phyloP scores from a whole-genome alignment of 2,797 vertebrate species.

The Scyliorhinus canicula region DNA sequence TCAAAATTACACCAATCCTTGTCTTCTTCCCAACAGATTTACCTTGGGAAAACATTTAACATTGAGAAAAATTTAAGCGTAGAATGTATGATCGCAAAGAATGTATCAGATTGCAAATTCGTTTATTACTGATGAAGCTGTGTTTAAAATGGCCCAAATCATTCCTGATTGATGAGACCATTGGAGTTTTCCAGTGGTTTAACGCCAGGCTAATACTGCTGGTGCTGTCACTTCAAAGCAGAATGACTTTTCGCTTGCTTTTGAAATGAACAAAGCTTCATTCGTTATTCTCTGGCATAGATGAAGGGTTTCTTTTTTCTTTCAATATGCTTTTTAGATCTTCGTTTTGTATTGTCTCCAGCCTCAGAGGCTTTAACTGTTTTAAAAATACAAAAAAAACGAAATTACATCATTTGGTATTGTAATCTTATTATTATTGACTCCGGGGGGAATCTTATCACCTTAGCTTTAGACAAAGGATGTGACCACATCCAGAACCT shows the following conservation, averaged over 20 bases:
- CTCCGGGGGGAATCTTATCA: not conserved
- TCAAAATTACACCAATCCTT: not conserved
- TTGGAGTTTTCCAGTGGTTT: not conserved
- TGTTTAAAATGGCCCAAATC: not conserved
- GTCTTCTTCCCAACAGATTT: not conserved
- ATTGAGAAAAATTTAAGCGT: not conserved
- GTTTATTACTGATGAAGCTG: not conserved
- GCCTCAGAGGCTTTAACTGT: not conserved
- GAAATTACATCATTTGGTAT: not conserved
- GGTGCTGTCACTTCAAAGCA: not conserved
- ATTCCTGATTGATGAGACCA: constrained; percentile 2
- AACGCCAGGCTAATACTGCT: not conserved
- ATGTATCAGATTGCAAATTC: not conserved
- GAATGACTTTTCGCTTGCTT: not conserved
- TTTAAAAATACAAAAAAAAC: not conserved
- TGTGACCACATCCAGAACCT: too few relatives aligned
- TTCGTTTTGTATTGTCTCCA: not conserved
- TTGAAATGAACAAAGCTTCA: not conserved
- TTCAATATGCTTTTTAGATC: not conserved
- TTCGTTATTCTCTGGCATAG: not conserved
- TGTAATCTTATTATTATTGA: not conserved
- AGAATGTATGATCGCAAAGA: not conserved
- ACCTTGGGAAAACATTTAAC: not conserved
- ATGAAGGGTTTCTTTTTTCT: not conserved
- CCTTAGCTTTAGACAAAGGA: too few relatives aligned